Conservation (phyloP, 2,797 vertebrate genomes). For the Falco biarmicus region DNA sequence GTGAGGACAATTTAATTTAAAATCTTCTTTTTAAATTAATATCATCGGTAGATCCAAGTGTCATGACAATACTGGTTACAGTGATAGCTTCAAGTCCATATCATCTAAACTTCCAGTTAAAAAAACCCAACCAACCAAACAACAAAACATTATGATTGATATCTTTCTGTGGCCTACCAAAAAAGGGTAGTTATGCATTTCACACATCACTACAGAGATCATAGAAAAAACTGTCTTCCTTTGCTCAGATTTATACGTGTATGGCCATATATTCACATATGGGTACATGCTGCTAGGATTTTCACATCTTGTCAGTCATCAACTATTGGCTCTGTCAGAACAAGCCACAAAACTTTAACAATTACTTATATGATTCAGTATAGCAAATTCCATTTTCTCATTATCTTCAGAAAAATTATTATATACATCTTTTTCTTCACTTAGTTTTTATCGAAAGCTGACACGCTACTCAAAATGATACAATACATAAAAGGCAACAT, state of each 20-base stretch:
- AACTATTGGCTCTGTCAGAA: background rate
- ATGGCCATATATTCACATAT: background rate
- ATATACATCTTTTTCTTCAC: background rate
- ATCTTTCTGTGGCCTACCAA: background rate
- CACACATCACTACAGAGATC: background rate
- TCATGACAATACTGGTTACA: background rate
- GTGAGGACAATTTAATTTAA: background rate
- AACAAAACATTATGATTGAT: background rate
- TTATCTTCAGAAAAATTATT: background rate
- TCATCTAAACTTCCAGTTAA: background rate
- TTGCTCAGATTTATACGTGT: background rate
- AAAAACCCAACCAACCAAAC: background rate
- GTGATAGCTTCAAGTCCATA: background rate
- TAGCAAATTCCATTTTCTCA: background rate
- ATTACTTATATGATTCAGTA: background rate
- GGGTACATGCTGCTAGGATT: background rate
- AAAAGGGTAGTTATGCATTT: background rate
- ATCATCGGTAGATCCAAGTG: background rate
- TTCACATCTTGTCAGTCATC: background rate
- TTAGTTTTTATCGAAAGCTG: background rate
- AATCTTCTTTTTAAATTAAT: background rate
- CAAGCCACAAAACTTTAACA: background rate
- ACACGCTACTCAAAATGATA: background rate
- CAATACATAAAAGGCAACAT: background rate
- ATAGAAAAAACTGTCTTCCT: background rate